Evolutionary conservation across 2,888 invertebrate genomes (phyloP).

Genomic region (Ditula angustiorana): DNA sequence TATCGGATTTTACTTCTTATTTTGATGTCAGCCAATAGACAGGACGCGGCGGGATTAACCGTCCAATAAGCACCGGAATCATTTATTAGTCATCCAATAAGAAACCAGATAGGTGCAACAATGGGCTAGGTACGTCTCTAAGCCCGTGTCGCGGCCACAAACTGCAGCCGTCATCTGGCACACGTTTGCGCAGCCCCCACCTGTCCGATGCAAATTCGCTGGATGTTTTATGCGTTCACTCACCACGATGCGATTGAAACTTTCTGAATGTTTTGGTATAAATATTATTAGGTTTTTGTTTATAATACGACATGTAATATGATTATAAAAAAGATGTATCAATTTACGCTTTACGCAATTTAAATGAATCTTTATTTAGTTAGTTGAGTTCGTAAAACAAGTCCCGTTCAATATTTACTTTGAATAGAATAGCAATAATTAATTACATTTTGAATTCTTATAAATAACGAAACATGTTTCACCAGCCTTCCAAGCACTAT

Average conservation of each 20-base stretch:
- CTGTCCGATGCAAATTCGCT: conserved; percentile 48
- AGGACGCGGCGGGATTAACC: conserved; percentile 9
- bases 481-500: neutral
- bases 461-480: neutral
- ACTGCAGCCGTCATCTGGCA: conserved; percentile 61
- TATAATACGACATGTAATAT: too few relatives aligned
- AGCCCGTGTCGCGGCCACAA: conserved; percentile 61
- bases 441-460: neutral
- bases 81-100: conserved; percentile 20
- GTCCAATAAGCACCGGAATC: neutral
- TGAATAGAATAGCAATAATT: neutral
- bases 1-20: neutral
- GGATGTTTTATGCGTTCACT: conserved; percentile 56
- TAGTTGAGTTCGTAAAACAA: neutral
- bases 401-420: neutral
- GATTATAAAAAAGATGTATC: too few relatives aligned
- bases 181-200: conserved; percentile 48
- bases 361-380: neutral
- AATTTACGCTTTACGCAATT: neutral
- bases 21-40: conserved; percentile 6
- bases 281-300: neutral
- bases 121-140: conserved; percentile 9
- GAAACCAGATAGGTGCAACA: conserved; percentile 30
- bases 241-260: conserved; percentile 30
- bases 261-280: conserved; percentile 13